Percentiles rank a stretch among this genome's conserved stretches.
These are phyloP conservation scores for Spheniscus humboldti DNA, from an alignment of 2,797 vertebrate species.

Conservation along the genomic window DNA sequence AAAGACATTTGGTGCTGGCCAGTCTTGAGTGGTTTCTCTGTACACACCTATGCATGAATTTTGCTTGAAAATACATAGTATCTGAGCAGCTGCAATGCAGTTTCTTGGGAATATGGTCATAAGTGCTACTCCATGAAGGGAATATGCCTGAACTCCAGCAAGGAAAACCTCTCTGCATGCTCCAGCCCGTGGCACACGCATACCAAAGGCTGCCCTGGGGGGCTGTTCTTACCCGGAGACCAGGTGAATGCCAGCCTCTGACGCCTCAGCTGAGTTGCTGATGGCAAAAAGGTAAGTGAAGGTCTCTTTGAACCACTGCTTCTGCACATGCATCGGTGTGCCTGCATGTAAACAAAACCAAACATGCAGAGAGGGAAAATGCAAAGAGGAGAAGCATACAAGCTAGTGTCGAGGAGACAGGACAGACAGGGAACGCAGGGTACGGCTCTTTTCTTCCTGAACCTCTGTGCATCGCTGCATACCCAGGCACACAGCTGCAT, in stretches of 20 bases:
- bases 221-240: slow-evolving; percentile 83
- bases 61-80: neutral
- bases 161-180: neutral
- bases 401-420: neutral
- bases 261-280: slow-evolving; percentile 76
- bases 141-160: neutral
- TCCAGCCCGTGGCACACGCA: neutral
- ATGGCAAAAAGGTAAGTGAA: slow-evolving; percentile 83
- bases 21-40: neutral
- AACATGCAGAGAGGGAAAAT: neutral
- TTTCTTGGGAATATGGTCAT: neutral
- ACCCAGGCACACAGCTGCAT: fast-evolving
- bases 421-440: neutral
- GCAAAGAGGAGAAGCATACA: neutral
- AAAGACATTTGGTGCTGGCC: neutral
- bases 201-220: neutral
- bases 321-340: slow-evolving; percentile 77
- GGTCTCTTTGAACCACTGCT: slow-evolving; percentile 85
- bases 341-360: slow-evolving; percentile 64
- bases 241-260: slow-evolving; percentile 83
- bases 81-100: neutral
- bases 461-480: neutral
- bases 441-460: neutral
- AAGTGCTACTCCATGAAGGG: neutral
- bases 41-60: neutral